Base-by-base conservation (phyloP, 2,113 vertebrate species). In the Eidolon helvum region DNA sequence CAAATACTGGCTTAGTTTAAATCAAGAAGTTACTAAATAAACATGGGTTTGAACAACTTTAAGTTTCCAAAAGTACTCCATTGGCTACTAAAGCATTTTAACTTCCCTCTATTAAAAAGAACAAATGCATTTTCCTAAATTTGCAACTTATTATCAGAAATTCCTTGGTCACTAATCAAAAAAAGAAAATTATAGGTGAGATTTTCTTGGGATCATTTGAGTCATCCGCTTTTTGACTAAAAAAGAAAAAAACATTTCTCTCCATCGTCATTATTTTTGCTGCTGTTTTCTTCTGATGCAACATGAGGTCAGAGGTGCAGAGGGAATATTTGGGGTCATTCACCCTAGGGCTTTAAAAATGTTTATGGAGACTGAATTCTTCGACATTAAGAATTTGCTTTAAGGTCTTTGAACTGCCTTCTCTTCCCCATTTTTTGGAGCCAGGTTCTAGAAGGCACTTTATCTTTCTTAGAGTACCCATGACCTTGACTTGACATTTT, bases 91-190 rank as follows among this genome's bases (percentile, higher is more conserved):
- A 94, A 33, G 69, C 75, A 78, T 71, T 90, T 95, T 90, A 87
- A 90, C 90, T 92, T 88, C 28, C 45, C 59, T 63, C 78, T 59
- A 33, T 95, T 88, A 77, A 93, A 85, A 87, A 75, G 63, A 85
- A 95, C n/a, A 82, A 92, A 95, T 26, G 19, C 26, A 82, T 91
- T 92, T 83, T 69, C 53, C 61, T 80, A 85, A 61, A 28, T 94
- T 97, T 87, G 75, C 26, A 95, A 87, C 53, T 95, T 74, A 82
- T 87, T 89, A 93, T 74, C 45, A 97, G 69, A 96, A 96, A 93
- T 92, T 48, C 33, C 50, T 45, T 40, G 38, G 3, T 92, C 75
- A 89, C 63, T 55, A 84, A 94, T 72, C 30, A 78, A 87, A 30
- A 84, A 85, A 84, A 48, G 50, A 83, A 78, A 90, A 38, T 28